phyloP scores from a whole-genome alignment of 2,113 vertebrate genomes.

The Abramis brama region DNA sequence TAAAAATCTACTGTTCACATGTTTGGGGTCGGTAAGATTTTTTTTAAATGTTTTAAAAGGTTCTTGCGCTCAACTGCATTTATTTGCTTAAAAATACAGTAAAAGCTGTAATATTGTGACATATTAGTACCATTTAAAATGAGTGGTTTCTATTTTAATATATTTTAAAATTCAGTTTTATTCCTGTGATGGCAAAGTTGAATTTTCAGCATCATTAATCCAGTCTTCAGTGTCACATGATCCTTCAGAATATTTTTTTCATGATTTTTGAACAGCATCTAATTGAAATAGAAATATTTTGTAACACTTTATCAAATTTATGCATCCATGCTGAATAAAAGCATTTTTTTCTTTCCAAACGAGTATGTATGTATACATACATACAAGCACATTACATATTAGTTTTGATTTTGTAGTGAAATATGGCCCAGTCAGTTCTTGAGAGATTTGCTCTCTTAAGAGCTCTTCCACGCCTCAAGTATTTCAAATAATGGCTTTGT shows the following conservation, averaged over 20 bases:
- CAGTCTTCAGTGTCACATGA: background rate
- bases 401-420: background rate
- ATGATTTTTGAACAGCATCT: too few relatives aligned
- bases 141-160: background rate
- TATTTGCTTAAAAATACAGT: background rate
- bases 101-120: background rate
- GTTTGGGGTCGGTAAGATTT: background rate
- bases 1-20: background rate
- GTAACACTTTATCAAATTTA: too few relatives aligned
- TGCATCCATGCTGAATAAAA: too few relatives aligned
- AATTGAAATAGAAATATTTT: too few relatives aligned
- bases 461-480: background rate
- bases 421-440: background rate
- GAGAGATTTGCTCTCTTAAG: background rate
- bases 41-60: background rate
- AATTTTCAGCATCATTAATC: background rate
- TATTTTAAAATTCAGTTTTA: background rate
- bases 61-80: background rate
- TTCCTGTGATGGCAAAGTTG: background rate
- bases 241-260: too few relatives aligned
- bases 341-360: too few relatives aligned
- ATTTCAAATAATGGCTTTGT: background rate
- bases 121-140: background rate
- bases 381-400: too few relatives aligned
- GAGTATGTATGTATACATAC: too few relatives aligned